A percentile compares a stretch with the other conserved stretches of the same genome.
These are phyloP conservation scores for Pandemis corylana DNA, from an alignment of 2,888 invertebrate genomes.

Conservation along the genomic window DNA sequence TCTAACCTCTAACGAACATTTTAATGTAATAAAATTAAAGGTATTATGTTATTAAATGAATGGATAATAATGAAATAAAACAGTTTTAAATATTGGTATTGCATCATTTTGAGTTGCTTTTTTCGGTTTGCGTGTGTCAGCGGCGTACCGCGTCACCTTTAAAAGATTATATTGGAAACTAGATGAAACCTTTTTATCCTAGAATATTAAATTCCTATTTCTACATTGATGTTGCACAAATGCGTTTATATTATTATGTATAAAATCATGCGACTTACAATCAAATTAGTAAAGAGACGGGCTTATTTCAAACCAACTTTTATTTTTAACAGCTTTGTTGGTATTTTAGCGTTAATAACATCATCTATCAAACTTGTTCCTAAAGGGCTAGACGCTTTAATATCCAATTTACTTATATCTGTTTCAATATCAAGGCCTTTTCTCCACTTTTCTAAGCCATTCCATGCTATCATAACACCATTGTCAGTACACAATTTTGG, in stretches of 20 bases:
- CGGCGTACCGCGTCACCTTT: too few relatives aligned
- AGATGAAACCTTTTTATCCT: too few relatives aligned
- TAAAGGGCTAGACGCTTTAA: conserved; percentile 86
- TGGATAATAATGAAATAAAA: too few relatives aligned
- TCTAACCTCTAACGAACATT: too few relatives aligned
- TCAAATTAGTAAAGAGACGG: neutral
- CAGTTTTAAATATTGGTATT: too few relatives aligned
- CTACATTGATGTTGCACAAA: too few relatives aligned
- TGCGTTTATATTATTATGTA: neutral
- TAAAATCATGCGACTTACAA: neutral
- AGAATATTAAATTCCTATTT: too few relatives aligned
- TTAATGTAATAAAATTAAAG: too few relatives aligned
- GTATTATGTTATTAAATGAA: too few relatives aligned
- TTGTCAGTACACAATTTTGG: conserved; percentile 97
- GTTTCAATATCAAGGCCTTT: conserved; percentile 78
- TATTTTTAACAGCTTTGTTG: conserved; percentile 72
- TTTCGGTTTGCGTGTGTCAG: too few relatives aligned
- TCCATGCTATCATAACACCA: conserved; percentile 99
- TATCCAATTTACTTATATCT: conserved; percentile 87
- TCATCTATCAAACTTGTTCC: conserved; percentile 86
- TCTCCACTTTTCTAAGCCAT: conserved; percentile 93
- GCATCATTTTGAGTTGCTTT: too few relatives aligned
- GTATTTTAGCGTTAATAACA: conserved; percentile 84
- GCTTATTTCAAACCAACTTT: conserved; percentile 39
- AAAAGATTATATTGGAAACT: too few relatives aligned